Evolutionary conservation across 2,888 invertebrate genomes (phyloP).

Genomic region (Nasonia oneida): DNA sequence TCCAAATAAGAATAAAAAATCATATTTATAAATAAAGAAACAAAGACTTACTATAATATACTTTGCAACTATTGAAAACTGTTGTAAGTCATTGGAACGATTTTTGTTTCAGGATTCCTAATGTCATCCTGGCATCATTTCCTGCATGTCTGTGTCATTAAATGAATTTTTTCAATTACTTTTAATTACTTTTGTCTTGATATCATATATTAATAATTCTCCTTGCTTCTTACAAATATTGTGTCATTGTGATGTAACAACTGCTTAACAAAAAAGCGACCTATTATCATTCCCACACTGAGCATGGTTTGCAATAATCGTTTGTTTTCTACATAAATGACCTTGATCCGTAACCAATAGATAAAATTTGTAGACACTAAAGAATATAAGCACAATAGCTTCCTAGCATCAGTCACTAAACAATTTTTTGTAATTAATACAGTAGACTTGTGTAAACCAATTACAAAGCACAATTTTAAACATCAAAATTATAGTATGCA

Average conservation of each 20-base stretch:
- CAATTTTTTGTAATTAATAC: too few species aligned
- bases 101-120: slow-evolving; percentile 50
- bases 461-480: neutral
- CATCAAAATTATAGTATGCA: neutral
- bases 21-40: slow-evolving; percentile 46
- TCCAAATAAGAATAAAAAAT: slow-evolving; percentile 31
- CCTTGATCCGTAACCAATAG: slow-evolving; percentile 8
- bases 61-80: neutral
- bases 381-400: too few species aligned
- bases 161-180: slow-evolving; percentile 29
- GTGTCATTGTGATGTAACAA: neutral
- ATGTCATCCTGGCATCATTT: neutral
- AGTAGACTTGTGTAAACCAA: too few species aligned
- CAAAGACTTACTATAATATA: neutral
- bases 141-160: slow-evolving; percentile 40
- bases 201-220: slow-evolving; percentile 5
- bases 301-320: neutral
- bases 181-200: neutral
- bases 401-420: too few species aligned
- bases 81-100: neutral
- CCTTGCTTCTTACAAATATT: neutral
- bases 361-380: neutral
- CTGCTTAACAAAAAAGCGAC: neutral
- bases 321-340: neutral
- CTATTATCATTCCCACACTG: neutral